Evolutionary conservation across 2,113 vertebrate species (phyloP).

Genomic region (Larimichthys crocea): DNA sequence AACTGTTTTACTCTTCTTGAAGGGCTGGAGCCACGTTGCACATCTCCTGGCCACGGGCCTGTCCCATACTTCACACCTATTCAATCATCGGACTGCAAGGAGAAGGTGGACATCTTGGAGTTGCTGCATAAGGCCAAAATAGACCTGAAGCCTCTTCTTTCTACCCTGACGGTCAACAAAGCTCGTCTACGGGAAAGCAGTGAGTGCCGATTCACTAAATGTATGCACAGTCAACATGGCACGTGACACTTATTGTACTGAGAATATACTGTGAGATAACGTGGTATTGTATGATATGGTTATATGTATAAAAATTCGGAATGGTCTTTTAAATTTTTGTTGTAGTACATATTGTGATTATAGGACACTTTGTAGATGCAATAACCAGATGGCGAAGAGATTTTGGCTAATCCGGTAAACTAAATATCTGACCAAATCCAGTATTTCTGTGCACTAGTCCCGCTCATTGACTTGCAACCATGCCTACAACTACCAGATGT

Average conservation of each 20-base stretch:
- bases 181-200: constrained; percentile 95
- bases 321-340: too few species aligned
- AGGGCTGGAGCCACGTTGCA: constrained; percentile 90
- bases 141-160: constrained; percentile 97
- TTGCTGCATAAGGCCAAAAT: constrained; percentile 98
- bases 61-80: constrained; percentile 96
- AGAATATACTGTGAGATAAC: too few species aligned
- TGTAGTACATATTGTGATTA: neutral
- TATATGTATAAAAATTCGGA: too few species aligned
- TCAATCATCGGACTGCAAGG: constrained; percentile 89
- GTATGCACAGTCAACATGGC: neutral
- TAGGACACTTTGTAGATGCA: neutral
- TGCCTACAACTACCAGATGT: neutral
- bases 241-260: neutral
- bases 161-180: constrained; percentile 96
- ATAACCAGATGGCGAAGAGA: neutral
- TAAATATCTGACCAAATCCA: neutral
- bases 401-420: neutral
- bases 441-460: neutral
- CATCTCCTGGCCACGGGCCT: constrained; percentile 90
- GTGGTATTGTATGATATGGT: neutral
- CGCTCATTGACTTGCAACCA: neutral
- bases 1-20: constrained; percentile 17
- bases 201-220: constrained; percentile 83
- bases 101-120: constrained; percentile 98